Percentiles rank a stretch among this genome's conserved stretches.
Evolutionary conservation across 2,113 vertebrate genomes (phyloP).

Genomic region (Catharus fuscescens): DNA sequence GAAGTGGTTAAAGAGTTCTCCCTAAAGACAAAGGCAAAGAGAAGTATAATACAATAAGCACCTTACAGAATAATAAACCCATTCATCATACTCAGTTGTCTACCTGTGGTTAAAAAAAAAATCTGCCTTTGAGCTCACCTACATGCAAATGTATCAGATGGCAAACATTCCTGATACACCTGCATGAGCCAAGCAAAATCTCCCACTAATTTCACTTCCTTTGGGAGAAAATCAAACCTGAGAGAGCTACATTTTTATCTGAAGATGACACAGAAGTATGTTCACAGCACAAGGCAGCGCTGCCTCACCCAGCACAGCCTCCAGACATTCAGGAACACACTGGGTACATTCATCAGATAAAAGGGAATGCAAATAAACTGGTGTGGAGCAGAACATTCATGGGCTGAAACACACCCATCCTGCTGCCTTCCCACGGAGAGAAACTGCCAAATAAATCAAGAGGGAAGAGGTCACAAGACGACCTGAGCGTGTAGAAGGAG

Average conservation of each 20-base stretch:
- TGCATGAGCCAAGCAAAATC: background rate
- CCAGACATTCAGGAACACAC: background rate
- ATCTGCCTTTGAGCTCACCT: background rate
- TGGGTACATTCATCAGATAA: background rate
- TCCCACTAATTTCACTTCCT: background rate
- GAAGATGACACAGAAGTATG: background rate
- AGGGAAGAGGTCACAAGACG: background rate
- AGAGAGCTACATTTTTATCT: background rate
- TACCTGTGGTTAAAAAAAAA: background rate
- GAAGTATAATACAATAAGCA: constrained; percentile 34
- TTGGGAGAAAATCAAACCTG: background rate
- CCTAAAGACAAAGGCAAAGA: constrained; percentile 34
- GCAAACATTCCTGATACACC: background rate
- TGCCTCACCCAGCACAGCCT: background rate
- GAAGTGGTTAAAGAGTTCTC: constrained; percentile 49
- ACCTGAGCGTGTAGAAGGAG: background rate
- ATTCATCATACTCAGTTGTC: constrained; percentile 30
- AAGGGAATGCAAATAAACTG: background rate
- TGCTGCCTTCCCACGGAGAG: background rate
- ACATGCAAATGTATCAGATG: background rate
- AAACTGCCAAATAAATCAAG: constrained; percentile 24
- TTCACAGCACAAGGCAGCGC: background rate
- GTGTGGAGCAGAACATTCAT: background rate
- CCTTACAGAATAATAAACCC: constrained; percentile 47
- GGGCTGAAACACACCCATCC: constrained; percentile 3